Conservation (phyloP, 2,113 vertebrate genomes). For the Macquaria australasica region DNA sequence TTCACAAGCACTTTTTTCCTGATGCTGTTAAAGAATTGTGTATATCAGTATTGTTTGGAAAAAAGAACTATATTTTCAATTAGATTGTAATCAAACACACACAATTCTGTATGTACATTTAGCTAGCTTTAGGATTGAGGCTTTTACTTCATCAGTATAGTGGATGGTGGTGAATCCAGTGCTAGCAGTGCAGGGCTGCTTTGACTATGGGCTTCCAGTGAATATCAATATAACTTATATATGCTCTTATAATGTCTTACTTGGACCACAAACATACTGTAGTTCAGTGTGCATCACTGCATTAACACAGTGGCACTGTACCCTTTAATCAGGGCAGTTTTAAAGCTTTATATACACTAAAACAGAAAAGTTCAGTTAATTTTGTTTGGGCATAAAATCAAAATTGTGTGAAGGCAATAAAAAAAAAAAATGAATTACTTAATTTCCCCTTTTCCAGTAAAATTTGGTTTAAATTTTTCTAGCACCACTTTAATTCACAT, state of each 20-base stretch:
- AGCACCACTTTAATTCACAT: background rate
- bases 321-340: too few relatives aligned
- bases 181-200: background rate
- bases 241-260: too few relatives aligned
- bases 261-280: background rate
- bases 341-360: background rate
- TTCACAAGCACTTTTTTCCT: background rate
- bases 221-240: background rate
- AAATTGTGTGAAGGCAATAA: background rate
- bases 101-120: background rate
- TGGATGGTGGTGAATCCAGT: background rate
- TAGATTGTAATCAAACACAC: background rate
- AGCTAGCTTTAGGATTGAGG: background rate
- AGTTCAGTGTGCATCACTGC: background rate
- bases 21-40: background rate
- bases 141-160: background rate
- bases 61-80: background rate
- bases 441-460: background rate
- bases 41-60: background rate
- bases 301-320: background rate
- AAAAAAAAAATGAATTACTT: background rate
- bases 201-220: background rate
- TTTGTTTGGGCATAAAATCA: background rate
- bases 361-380: background rate
- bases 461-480: background rate